Evolutionary conservation across 2,113 vertebrate species (phyloP), one percentile per base, ranked within the genome.

Genomic region (Rousettus leschenaultii): DNA sequence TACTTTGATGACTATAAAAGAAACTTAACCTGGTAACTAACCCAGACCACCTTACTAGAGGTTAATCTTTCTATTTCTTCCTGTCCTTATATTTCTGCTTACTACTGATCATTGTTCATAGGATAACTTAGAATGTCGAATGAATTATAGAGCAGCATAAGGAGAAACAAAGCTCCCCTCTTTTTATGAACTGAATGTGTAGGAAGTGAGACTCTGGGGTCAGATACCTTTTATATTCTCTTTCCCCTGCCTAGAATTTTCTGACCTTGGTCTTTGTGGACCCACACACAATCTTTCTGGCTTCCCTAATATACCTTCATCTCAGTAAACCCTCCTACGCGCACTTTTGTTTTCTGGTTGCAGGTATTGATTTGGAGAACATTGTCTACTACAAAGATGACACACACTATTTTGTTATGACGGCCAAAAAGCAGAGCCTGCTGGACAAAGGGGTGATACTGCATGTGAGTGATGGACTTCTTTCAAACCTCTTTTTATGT

Each of bases 361-460:
- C 94, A 99, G 99, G 99, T 97, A 99, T 99, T 96, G 99, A 99
- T 98, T 98, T 99, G 98, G 99, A 99, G 98, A 99, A 99, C 98
- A 99, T 99, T 21, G 99, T 99, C 93, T 99, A 99, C 98, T 99
- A 99, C 98, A 99, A 99, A 98, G 99, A 99, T 87, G 99, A 99
- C 98, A 99, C 99, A 0, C 99, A 99, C 98, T 99, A 99, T 98
- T 99, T 99, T 97, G 99, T 99, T 92, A 99, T 99, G 99, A 99
- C 99, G 83, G 99, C 99, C 98, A 99, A 99, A 98, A 99, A 99
- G 96, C 99, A 99, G 98, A 99, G 99, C 94, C 98, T 99, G 93
- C 98, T 99, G 98, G 99, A 99, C 97, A 99, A 99, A 98, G 99
- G 99, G 89, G 99, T 99, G 97, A 99, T 99, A 98, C 97, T 99